Evolutionary conservation across 2,888 invertebrate genomes (phyloP), one percentile per base, ranked within the genome.

Genomic region (Hirtodrosophila trivittata): DNA sequence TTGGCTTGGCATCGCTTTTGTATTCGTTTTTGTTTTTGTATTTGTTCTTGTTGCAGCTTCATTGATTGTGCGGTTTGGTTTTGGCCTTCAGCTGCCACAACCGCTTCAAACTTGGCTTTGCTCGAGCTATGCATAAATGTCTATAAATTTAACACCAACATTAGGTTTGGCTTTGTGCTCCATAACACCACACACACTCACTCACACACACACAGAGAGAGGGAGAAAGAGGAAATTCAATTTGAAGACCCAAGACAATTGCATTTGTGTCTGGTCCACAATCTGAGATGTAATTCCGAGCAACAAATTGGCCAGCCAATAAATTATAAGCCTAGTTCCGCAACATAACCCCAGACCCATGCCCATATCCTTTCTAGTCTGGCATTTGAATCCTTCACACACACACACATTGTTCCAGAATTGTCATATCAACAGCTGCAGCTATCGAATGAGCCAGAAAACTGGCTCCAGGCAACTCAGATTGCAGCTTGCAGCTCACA

Each of bases 381-480:
- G 18, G 49, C 2, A 13, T 1, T 58, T 52, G 32, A 25, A 33
- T 12, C n/a, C 14, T n/a, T 10, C 13, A 45, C 51, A 60, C 55
- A 62, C 13, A 32, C 49, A 51, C 30, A 39, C 13, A 56, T 42
- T 14, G 25, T 42, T 25, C 41, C 58, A 62, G 57, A 77, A 78
- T 70, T 77, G 82, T 76, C 80, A 69, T 77, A 75, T 76, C 73
- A 75, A 82, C 77, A 66, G 55, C 63, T 69, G 64, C 64, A 66
- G 45, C 69, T 56, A 49, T 66, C 56, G 52, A 49, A 55, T 30
- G 38, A 35, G 56, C 64, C 50, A 37, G 35, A 50, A 21, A 21
- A 39, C 49, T 37, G 32, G 35, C 13, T 26, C n/a, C 4, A 13
- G 41, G 41, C 9, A 28, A 33, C 25, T 43, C 37, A 51, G 28